phyloP scores from a whole-genome alignment of 1,140 invertebrate species.

The Zelostemma sp. region DNA sequence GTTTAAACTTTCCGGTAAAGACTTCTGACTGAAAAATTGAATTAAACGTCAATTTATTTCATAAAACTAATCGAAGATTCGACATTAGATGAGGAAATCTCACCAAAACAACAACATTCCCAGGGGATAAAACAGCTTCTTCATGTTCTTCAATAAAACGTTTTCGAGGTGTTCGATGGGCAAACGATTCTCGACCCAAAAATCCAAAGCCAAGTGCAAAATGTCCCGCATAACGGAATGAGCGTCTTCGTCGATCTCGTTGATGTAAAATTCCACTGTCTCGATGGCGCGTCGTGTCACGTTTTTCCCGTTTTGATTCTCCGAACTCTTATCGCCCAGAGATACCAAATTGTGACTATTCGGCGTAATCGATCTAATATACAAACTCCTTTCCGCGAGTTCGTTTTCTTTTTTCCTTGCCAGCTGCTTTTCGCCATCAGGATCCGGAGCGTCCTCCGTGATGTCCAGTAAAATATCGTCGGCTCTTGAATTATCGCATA shows the following conservation, averaged over 20 bases:
- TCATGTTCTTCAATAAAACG: slow-evolving; percentile 63
- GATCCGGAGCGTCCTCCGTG: slow-evolving; percentile 39
- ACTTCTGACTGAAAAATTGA: slow-evolving; percentile 43
- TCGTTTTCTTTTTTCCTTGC: slow-evolving; percentile 18
- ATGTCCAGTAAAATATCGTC: slow-evolving; percentile 31
- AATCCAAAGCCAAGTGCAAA: slow-evolving; percentile 62
- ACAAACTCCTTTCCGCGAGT: slow-evolving; percentile 23
- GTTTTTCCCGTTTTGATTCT: slow-evolving; percentile 8
- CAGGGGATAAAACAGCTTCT: slow-evolving; percentile 67
- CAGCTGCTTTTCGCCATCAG: slow-evolving; percentile 36
- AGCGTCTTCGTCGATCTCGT: slow-evolving; percentile 62
- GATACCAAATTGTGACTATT: slow-evolving; percentile 26
- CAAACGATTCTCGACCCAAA: slow-evolving; percentile 69
- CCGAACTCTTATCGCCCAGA: slow-evolving; percentile 8
- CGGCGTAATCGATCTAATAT: slow-evolving; percentile 38
- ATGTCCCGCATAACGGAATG: slow-evolving; percentile 60
- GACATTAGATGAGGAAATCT: no score
- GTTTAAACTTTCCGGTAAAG: slow-evolving; percentile 40
- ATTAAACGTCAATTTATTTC: no score
- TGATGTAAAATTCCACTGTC: slow-evolving; percentile 67
- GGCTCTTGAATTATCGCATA: slow-evolving; percentile 61
- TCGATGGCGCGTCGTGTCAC: slow-evolving; percentile 50
- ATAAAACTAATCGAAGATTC: no score
- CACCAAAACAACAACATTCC: slow-evolving; percentile 68
- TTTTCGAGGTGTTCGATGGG: slow-evolving; percentile 66